Evolutionary conservation across 2,113 vertebrate genomes (phyloP).

Genomic region (Dipodomys spectabilis): DNA sequence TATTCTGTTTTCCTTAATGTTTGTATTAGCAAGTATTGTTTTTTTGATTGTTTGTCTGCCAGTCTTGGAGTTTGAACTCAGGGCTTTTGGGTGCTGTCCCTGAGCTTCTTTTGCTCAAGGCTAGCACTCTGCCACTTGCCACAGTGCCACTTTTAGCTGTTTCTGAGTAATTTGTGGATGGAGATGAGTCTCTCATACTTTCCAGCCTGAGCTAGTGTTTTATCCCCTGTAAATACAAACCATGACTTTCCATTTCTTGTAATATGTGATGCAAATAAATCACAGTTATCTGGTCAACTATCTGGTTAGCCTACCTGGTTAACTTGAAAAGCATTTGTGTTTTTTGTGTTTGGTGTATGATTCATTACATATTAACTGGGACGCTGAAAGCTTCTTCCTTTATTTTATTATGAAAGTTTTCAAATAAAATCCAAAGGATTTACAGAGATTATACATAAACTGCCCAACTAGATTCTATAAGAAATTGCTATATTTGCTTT

Average conservation of each 20-base stretch:
- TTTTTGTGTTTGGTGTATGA: not conserved
- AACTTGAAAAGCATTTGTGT: not conserved
- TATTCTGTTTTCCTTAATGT: constrained; percentile 21
- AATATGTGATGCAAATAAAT: not conserved
- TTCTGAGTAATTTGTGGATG: too few relatives aligned
- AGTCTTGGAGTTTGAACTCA: too few relatives aligned
- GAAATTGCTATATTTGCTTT: not conserved
- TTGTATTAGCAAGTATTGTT: not conserved
- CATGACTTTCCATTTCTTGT: constrained; percentile 13
- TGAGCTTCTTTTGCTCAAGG: too few relatives aligned
- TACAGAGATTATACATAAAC: not conserved
- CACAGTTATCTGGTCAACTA: not conserved
- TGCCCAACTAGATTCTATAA: not conserved
- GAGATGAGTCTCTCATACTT: too few relatives aligned
- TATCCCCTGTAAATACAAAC: not conserved
- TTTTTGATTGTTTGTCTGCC: too few relatives aligned
- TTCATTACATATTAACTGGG: constrained; percentile 14
- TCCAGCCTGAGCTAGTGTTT: not conserved
- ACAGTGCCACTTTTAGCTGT: too few relatives aligned
- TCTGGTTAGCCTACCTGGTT: not conserved
- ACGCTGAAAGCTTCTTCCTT: not conserved
- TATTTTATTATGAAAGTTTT: constrained; percentile 41
- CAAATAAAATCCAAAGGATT: not conserved
- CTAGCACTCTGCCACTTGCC: too few relatives aligned
- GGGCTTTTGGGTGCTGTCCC: too few relatives aligned